Percentiles rank a stretch among this genome's conserved stretches.
Conservation (phyloP, 2,888 invertebrate species). For the Leptarthrus brevirostris region DNA sequence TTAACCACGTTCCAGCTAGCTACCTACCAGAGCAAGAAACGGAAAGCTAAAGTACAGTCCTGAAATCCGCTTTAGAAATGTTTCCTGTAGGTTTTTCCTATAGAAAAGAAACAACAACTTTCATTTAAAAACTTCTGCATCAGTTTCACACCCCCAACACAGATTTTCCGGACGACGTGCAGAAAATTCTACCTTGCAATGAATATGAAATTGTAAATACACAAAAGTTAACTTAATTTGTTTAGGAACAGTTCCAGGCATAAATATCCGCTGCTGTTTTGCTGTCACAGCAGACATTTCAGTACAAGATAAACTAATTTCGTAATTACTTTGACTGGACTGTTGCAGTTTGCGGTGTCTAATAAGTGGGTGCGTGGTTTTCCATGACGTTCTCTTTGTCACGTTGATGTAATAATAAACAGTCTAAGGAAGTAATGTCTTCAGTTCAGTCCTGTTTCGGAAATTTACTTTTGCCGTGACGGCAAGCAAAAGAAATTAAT, state of each 20-base stretch:
- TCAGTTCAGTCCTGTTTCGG: no score
- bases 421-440: no score
- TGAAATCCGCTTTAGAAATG: not conserved
- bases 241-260: not conserved
- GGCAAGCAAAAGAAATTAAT: no score
- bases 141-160: slow-evolving; percentile 20
- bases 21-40: not conserved
- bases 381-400: no score
- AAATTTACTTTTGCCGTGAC: no score
- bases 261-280: no score
- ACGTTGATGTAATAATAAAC: no score
- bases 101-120: not conserved
- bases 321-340: no score
- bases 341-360: no score
- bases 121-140: slow-evolving; percentile 12
- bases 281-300: no score
- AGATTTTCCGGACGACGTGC: slow-evolving; percentile 8
- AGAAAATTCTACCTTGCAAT: slow-evolving; percentile 13
- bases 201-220: slow-evolving; percentile 23
- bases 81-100: not conserved
- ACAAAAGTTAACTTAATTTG: slow-evolving; percentile 3
- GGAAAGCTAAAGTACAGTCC: not conserved
- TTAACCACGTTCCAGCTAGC: not conserved
- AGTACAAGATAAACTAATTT: no score
- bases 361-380: no score